These are phyloP conservation scores for Spea bombifrons DNA, from an alignment of 2,113 vertebrate genomes.

Conservation along the genomic window DNA sequence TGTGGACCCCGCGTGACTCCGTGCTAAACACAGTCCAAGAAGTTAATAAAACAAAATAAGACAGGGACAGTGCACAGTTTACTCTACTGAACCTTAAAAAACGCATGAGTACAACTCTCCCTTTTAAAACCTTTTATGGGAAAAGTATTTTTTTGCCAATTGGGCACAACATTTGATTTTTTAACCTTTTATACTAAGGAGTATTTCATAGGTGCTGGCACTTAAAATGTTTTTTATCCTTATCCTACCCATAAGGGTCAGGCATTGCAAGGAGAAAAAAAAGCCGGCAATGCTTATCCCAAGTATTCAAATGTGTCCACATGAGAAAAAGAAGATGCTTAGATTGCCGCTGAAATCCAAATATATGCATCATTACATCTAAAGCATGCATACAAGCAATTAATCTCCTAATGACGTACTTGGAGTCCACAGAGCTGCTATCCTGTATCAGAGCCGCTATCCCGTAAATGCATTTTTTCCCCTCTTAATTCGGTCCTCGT, in stretches of 20 bases:
- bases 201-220: no score
- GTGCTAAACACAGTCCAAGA: no score
- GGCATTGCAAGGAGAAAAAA: background rate
- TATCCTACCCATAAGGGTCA: background rate
- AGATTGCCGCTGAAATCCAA: background rate
- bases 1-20: no score
- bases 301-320: background rate
- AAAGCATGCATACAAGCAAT: constrained; percentile 10
- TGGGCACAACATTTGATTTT: no score
- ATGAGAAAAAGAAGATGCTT: background rate
- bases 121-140: no score
- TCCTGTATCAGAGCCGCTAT: constrained; percentile 1
- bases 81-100: no score
- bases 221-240: no score
- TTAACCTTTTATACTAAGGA: no score
- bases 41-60: no score
- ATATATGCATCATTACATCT: background rate
- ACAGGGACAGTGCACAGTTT: no score
- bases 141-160: no score
- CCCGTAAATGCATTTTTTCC: constrained; percentile 25
- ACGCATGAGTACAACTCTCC: no score
- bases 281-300: background rate
- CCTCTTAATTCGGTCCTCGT: constrained; percentile 15
- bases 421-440: background rate
- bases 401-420: constrained; percentile 23